These are phyloP conservation scores for Endomychus coccineus DNA, from an alignment of 2,888 invertebrate genomes.

Conservation along the genomic window DNA sequence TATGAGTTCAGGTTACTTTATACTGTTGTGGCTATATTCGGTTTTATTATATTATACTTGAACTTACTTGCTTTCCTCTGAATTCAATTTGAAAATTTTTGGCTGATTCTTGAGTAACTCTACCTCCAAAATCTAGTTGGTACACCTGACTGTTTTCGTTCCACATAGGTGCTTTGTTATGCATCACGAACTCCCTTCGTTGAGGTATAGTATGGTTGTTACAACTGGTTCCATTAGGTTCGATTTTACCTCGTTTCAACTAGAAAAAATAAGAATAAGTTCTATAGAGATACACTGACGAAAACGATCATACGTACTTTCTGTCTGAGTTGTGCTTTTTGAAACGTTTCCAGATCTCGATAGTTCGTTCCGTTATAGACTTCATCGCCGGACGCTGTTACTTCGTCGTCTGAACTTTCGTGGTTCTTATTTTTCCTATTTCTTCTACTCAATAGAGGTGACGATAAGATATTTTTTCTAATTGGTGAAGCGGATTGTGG, in stretches of 20 bases:
- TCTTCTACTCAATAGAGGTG: slow-evolving; percentile 70
- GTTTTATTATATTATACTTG: too few relatives aligned
- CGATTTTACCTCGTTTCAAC: slow-evolving; percentile 66
- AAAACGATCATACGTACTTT: too few relatives aligned
- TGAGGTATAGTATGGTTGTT: slow-evolving; percentile 45
- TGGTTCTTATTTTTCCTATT: slow-evolving; percentile 67
- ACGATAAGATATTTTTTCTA: slow-evolving; percentile 70
- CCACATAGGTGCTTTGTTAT: slow-evolving; percentile 89
- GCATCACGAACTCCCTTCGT: slow-evolving; percentile 83
- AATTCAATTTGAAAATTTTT: slow-evolving; percentile 99
- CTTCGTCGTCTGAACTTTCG: slow-evolving; percentile 75
- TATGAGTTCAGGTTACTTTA: too few relatives aligned
- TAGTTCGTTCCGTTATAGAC: slow-evolving; percentile 65
- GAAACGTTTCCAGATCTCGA: slow-evolving; percentile 82
- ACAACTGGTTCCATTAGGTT: slow-evolving; percentile 46
- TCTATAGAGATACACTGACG: background rate
- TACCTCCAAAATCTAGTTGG: slow-evolving; percentile 96
- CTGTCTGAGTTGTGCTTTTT: slow-evolving; percentile 83
- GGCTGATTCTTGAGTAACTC: slow-evolving; percentile 98
- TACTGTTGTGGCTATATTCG: too few relatives aligned
- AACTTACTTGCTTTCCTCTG: slow-evolving; percentile 91
- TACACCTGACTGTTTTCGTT: slow-evolving; percentile 99
- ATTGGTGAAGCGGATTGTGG: slow-evolving; percentile 77
- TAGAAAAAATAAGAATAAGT: slow-evolving; percentile 42
- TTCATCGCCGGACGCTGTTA: slow-evolving; percentile 54